A percentile compares a stretch with the other conserved stretches of the same genome.
Evolutionary conservation across 2,797 vertebrate genomes (phyloP).

Genomic region (Amniataba percoides): DNA sequence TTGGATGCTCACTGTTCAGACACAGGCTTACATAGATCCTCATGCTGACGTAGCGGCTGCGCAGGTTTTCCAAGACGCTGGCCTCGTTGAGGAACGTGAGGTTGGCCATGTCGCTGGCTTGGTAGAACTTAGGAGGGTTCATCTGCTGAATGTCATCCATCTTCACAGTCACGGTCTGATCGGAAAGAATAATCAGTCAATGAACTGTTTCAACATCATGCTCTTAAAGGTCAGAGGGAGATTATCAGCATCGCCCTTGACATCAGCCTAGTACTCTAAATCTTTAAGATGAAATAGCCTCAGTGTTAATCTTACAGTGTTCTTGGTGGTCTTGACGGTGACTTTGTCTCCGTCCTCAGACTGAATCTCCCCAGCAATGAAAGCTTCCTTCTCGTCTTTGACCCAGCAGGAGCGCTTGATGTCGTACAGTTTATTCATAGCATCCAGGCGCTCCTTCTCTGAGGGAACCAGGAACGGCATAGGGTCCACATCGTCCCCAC

Average conservation of each 20-base stretch:
- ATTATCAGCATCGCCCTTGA: not conserved
- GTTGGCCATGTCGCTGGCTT: constrained; percentile 78
- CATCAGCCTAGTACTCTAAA: not conserved
- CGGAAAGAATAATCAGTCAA: not conserved
- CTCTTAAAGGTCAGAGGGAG: not conserved
- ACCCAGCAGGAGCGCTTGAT: constrained; percentile 85
- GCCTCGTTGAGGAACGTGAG: constrained; percentile 83
- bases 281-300: not conserved
- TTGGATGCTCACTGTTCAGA: not conserved
- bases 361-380: constrained; percentile 79
- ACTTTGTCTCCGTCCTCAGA: constrained; percentile 82
- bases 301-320: constrained; percentile 62
- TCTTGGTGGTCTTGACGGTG: constrained; percentile 77
- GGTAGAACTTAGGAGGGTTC: constrained; percentile 82
- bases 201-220: not conserved
- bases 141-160: constrained; percentile 81
- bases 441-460: constrained; percentile 79
- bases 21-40: constrained; percentile 78
- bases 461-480: constrained; percentile 76
- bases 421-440: constrained; percentile 76
- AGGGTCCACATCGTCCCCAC: constrained; percentile 78
- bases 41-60: constrained; percentile 71
- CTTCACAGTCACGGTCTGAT: constrained; percentile 74
- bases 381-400: constrained; percentile 79
- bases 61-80: constrained; percentile 76